Evolutionary conservation across 2,113 vertebrate genomes (phyloP).

Genomic region (Bos taurus): DNA sequence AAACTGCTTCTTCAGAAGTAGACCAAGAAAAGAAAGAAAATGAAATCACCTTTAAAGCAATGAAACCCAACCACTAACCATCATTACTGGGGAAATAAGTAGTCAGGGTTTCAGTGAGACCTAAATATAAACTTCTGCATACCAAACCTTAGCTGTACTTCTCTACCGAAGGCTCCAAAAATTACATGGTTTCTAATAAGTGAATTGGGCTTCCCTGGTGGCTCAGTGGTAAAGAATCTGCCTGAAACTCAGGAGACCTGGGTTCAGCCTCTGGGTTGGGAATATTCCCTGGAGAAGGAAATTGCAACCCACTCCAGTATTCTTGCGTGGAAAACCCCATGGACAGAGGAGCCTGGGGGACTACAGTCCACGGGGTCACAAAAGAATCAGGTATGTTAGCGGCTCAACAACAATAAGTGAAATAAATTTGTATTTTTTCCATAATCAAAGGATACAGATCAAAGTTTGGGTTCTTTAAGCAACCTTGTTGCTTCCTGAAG

Average conservation of each 20-base stretch:
- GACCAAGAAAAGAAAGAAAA: background rate
- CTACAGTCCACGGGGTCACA: background rate
- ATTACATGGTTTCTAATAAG: fast-evolving
- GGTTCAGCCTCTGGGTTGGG: background rate
- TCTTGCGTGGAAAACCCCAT: background rate
- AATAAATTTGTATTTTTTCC: background rate
- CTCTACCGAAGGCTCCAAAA: background rate
- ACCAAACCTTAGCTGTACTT: background rate
- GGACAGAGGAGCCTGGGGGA: background rate
- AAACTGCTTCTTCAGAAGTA: constrained; percentile 54
- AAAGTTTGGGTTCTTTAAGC: background rate
- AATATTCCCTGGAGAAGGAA: background rate
- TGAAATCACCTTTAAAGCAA: background rate
- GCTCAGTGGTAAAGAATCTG: background rate
- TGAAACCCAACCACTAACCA: background rate
- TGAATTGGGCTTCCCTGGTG: background rate
- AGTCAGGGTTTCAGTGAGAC: background rate
- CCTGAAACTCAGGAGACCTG: background rate
- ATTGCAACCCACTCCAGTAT: background rate
- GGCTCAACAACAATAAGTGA: background rate
- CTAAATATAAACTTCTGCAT: background rate
- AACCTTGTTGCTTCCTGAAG: background rate
- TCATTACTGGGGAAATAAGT: background rate
- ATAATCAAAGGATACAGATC: background rate
- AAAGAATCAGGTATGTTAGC: background rate